Evolutionary conservation across 2,888 invertebrate species (phyloP).

Genomic region (Calliphora vomitoria): DNA sequence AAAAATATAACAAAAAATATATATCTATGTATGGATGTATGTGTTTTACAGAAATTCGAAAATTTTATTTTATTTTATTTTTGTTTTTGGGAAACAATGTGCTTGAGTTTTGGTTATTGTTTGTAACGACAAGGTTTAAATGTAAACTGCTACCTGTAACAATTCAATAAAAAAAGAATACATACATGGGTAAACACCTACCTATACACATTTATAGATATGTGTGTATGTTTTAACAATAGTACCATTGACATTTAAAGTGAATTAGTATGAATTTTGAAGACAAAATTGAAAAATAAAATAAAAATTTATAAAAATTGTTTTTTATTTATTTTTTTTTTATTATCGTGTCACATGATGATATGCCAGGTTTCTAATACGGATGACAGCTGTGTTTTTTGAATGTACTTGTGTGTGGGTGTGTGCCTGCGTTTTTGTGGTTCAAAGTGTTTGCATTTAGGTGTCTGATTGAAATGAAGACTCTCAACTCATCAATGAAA

Average conservation of each 20-base stretch:
- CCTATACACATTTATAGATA: background rate
- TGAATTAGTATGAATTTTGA: constrained; percentile 44
- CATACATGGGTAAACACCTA: background rate
- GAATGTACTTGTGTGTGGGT: background rate
- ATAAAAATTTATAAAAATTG: constrained; percentile 11
- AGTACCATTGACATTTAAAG: constrained; percentile 23
- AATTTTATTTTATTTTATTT: background rate
- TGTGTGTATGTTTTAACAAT: background rate
- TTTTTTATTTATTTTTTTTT: constrained; percentile 3
- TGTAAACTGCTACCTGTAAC: constrained; percentile 34
- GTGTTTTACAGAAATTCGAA: constrained; percentile 21
- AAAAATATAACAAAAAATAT: constrained; percentile 17
- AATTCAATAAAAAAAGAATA: constrained; percentile 7
- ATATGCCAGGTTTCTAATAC: constrained; percentile 18
- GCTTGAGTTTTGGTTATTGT: constrained; percentile 21
- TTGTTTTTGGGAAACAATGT: background rate
- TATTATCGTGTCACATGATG: constrained; percentile 27
- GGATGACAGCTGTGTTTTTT: constrained; percentile 35
- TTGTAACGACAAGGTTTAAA: constrained; percentile 39
- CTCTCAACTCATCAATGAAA: constrained; percentile 14
- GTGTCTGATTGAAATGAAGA: constrained; percentile 1
- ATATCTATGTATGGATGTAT: background rate
- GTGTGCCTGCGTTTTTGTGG: background rate
- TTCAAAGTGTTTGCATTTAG: background rate
- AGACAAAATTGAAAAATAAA: constrained; percentile 16